Evolutionary conservation across 2,113 vertebrate genomes (phyloP).

Genomic region (Megalops atlanticus): DNA sequence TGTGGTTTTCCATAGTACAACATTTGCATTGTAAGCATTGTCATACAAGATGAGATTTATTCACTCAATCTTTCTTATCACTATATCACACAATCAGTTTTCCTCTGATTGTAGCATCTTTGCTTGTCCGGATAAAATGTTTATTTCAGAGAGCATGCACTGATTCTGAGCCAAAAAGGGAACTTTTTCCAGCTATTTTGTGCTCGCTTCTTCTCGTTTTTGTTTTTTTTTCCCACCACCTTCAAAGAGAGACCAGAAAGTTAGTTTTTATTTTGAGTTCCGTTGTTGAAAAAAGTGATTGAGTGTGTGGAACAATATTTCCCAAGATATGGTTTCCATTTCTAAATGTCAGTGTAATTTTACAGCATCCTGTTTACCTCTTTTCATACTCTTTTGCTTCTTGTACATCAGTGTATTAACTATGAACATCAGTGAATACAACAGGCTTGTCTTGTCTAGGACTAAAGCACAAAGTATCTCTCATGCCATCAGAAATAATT

Average conservation of each 20-base stretch:
- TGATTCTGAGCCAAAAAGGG: background rate
- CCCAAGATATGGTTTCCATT: background rate
- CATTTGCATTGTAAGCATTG: background rate
- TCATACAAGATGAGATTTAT: background rate
- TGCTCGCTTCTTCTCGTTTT: background rate
- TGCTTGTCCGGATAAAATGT: background rate
- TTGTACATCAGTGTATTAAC: background rate
- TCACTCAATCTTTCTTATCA: background rate
- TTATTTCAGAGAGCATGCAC: background rate
- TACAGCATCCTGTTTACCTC: background rate
- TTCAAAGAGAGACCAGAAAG: too few species aligned
- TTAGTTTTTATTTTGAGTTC: background rate
- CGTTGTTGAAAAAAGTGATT: background rate
- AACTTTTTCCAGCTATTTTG: background rate
- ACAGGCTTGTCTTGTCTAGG: background rate
- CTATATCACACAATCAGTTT: background rate
- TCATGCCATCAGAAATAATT: background rate
- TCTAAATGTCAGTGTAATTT: background rate
- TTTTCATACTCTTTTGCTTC: background rate
- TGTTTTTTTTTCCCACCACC: too few species aligned
- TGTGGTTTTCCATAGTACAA: background rate
- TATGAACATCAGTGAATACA: background rate
- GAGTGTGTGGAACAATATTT: too few species aligned
- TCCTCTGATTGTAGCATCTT: too few species aligned
- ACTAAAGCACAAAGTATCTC: background rate